Conservation (phyloP, 2,888 invertebrate genomes). For the Dasysyrphus albostriatus region DNA sequence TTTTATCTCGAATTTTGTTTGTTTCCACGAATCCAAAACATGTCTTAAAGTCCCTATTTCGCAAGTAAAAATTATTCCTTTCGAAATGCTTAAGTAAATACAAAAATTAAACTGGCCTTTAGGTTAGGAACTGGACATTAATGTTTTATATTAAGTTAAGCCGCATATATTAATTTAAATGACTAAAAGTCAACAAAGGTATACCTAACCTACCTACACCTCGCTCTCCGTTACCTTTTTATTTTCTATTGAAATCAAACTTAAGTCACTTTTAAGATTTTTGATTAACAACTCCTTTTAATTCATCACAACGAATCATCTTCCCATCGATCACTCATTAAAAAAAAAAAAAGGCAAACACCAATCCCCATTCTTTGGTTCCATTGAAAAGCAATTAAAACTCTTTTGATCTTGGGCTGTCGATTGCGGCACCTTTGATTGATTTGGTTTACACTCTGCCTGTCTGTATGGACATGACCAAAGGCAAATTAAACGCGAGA, state of each 20-base stretch:
- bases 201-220: no score
- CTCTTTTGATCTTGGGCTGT: conserved; percentile 68
- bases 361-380: conserved; percentile 55
- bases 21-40: no score
- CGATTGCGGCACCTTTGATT: conserved; percentile 74
- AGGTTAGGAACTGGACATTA: no score
- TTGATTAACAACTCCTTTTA: conserved; percentile 30
- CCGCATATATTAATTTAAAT: background rate
- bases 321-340: conserved; percentile 45
- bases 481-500: conserved; percentile 60
- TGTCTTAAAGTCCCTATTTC: no score
- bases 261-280: background rate
- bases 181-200: background rate
- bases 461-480: background rate
- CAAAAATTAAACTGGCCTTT: no score
- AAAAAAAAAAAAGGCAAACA: conserved; percentile 46
- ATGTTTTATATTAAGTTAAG: background rate
- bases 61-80: no score
- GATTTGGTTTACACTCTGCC: conserved; percentile 65
- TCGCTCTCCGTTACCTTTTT: background rate
- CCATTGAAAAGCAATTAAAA: conserved; percentile 75
- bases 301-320: conserved; percentile 26
- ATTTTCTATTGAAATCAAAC: conserved; percentile 1
- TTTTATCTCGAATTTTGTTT: no score
- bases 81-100: no score